These are phyloP conservation scores for Arnoldichthys spilopterus DNA, from an alignment of 2,797 vertebrate genomes.

Conservation along the genomic window DNA sequence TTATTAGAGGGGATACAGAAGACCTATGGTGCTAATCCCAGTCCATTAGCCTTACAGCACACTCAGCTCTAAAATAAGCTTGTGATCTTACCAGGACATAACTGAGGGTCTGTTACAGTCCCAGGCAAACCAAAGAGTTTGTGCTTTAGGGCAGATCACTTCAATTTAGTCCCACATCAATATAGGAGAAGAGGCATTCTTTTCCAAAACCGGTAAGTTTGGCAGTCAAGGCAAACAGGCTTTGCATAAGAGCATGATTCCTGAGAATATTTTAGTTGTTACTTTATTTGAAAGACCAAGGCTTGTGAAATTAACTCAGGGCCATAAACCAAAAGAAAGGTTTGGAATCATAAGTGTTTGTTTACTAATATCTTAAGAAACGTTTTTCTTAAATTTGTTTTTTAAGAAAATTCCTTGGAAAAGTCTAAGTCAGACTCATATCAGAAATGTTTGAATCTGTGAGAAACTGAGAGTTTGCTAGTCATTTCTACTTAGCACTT, in stretches of 20 bases:
- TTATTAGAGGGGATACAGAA: constrained; percentile 48
- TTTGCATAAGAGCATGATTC: neutral
- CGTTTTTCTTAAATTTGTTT: too few relatives aligned
- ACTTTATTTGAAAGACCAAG: neutral
- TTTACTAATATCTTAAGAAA: too few relatives aligned
- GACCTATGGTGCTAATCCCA: constrained; percentile 42
- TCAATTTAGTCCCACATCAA: constrained; percentile 3
- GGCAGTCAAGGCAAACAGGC: neutral
- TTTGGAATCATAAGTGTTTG: neutral
- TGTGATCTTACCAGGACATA: constrained; percentile 49
- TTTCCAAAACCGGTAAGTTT: constrained; percentile 48
- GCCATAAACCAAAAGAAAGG: neutral
- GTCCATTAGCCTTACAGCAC: constrained; percentile 26
- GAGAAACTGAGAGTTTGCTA: too few relatives aligned
- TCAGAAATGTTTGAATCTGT: too few relatives aligned
- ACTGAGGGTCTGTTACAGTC: constrained; percentile 23
- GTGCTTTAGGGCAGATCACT: constrained; percentile 14
- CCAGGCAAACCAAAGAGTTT: constrained; percentile 35
- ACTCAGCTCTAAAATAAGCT: constrained; percentile 55
- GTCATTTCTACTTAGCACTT: too few relatives aligned
- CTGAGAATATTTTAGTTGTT: neutral
- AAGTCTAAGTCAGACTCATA: too few relatives aligned
- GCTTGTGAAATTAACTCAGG: neutral
- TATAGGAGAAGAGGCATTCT: neutral
- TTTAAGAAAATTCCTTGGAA: too few relatives aligned